Conservation (phyloP, 2,797 vertebrate species). For the Dryobates pubescens region DNA sequence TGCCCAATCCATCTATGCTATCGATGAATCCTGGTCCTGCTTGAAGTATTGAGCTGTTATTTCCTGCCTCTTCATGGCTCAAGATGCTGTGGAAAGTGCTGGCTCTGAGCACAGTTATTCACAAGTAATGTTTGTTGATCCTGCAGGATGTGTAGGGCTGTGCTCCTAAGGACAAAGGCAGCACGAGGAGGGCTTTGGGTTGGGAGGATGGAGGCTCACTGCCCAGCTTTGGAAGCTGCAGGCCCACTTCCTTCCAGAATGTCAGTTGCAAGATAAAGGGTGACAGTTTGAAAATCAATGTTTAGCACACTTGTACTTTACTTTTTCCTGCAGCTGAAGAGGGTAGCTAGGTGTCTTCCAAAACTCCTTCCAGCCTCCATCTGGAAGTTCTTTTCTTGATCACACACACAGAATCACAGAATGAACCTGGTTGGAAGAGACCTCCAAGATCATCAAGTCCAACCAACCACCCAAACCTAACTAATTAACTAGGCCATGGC, state of each 20-base stretch:
- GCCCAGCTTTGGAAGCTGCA: not conserved
- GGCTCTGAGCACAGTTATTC: not conserved
- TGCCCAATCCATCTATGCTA: not conserved
- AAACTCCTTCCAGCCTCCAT: not conserved
- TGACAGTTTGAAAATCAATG: not conserved
- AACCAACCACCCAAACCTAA: too few relatives aligned
- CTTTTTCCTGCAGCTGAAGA: not conserved
- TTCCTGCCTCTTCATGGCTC: constrained; percentile 48
- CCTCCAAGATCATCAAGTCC: too few relatives aligned
- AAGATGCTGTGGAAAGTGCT: constrained; percentile 23
- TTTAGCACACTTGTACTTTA: not conserved
- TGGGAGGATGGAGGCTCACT: not conserved
- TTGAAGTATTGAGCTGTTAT: constrained; percentile 45
- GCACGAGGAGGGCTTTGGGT: not conserved
- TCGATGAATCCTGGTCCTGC: constrained; percentile 11
- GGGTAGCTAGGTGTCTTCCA: not conserved
- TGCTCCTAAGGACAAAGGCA: not conserved
- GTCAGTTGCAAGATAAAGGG: not conserved
- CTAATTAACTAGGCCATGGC: too few relatives aligned
- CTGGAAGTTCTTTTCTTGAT: not conserved
- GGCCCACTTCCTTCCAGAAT: not conserved
- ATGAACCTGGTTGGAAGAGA: too few relatives aligned
- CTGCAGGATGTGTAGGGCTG: not conserved
- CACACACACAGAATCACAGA: too few relatives aligned
- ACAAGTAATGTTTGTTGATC: not conserved